Percentiles rank a stretch among this genome's conserved stretches.
Evolutionary conservation across 2,113 vertebrate genomes (phyloP).

Genomic region (Dicerorhinus sumatrensis): DNA sequence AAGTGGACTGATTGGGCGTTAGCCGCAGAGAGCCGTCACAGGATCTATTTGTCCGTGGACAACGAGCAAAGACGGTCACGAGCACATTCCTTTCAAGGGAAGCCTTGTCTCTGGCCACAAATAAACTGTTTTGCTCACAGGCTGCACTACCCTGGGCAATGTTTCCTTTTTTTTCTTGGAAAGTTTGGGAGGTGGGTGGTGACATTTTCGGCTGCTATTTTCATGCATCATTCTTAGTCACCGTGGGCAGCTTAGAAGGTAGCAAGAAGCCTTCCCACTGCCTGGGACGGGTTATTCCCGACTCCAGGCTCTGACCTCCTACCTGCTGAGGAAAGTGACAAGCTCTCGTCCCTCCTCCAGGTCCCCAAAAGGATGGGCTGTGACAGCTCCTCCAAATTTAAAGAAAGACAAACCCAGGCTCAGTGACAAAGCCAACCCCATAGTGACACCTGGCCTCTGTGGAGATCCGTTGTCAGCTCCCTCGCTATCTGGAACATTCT

Average conservation of each 20-base stretch:
- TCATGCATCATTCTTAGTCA: slow-evolving; percentile 65
- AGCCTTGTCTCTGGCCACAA: not conserved
- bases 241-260: not conserved
- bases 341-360: accelerated
- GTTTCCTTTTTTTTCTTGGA: not conserved
- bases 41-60: not conserved
- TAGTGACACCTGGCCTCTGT: not conserved
- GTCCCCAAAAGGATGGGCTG: accelerated
- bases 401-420: not conserved
- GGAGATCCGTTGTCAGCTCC: not conserved
- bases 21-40: accelerated
- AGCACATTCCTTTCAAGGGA: accelerated
- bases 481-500: not conserved
- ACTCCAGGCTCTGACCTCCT: not conserved
- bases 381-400: not conserved
- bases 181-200: slow-evolving; percentile 71
- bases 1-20: accelerated
- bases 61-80: accelerated
- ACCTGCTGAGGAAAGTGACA: not conserved
- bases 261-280: not conserved
- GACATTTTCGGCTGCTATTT: slow-evolving; percentile 76
- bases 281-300: not conserved
- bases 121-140: not conserved
- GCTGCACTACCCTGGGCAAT: not conserved
- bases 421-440: not conserved